Conservation (phyloP, 2,888 invertebrate genomes). For the Pilophorus perplexus region DNA sequence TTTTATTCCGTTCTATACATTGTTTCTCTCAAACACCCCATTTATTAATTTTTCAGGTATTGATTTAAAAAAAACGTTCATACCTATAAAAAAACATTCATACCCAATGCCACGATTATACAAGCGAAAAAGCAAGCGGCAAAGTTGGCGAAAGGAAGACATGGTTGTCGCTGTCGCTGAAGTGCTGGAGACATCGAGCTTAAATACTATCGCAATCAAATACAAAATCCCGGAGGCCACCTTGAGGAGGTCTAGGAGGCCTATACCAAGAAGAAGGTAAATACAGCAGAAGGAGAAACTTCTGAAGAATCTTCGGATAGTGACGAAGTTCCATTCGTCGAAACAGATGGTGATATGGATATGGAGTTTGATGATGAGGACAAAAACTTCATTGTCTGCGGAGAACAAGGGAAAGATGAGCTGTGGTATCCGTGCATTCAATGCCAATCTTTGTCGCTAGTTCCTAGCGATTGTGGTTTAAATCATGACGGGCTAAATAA, state of each 20-base stretch:
- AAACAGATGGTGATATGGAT: too few species aligned
- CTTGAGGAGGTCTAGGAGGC: too few species aligned
- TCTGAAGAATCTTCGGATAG: not conserved
- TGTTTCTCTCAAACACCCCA: not conserved
- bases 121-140: too few species aligned
- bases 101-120: slow-evolving; percentile 2
- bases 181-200: slow-evolving; percentile 5
- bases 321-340: slow-evolving; percentile 12
- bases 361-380: too few species aligned
- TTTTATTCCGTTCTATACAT: too few species aligned
- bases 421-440: slow-evolving; percentile 11
- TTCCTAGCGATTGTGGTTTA: too few species aligned
- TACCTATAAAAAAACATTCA: too few species aligned
- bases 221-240: not conserved
- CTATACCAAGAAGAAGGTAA: too few species aligned
- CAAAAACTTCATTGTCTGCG: too few species aligned
- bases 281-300: not conserved
- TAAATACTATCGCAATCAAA: not conserved
- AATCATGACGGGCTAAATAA: too few species aligned
- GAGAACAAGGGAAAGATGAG: slow-evolving; percentile 11
- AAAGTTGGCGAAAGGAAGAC: slow-evolving; percentile 1
- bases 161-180: slow-evolving; percentile 1
- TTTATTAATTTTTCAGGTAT: too few species aligned
- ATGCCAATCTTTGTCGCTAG: slow-evolving; percentile 10
- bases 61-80: not conserved